Evolutionary conservation across 2,797 vertebrate genomes (phyloP), one percentile per base, ranked within the genome.

Genomic region (Enteromius unitaeniatus): DNA sequence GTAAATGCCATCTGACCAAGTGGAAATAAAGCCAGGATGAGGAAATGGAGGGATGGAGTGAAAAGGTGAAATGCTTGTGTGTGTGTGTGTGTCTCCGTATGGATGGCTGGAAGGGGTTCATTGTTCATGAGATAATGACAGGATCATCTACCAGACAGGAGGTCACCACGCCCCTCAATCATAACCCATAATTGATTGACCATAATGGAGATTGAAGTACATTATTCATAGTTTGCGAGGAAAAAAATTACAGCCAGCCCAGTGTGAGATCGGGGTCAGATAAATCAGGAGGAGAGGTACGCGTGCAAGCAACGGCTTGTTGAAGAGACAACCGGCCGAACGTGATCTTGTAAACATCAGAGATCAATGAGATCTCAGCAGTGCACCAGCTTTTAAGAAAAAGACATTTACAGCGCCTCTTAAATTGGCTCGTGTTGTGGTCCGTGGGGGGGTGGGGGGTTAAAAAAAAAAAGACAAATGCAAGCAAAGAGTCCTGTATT

Each of bases 251-350:
- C 65, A 82, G 86, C 51, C 28, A 34, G 47, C 37, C 62, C 55
- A 60, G 81, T 65, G 79, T 9, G 68, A 85, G 85, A 91, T 89
- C 55, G 79, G 87, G 88, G 89, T 88, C 89, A 89, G 89, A 90
- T 90, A 88, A 88, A 88, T 89, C 86, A 87, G 78, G 78, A 75
- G 28, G 68, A 60, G 84, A 85, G 69, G 60, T 69, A 82, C 74
- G 6, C 64, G 83, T 68, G 79, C 84, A 84, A 84, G 72, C 84
- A 86, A 17, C 10, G 73, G 49, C 81, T 83, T 67, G 82, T 86
- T 84, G 81, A 80, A 77, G 67, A 84, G 84, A 85, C 83, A 79
- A 81, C 84, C 31, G 68, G 62, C 82, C 49, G 81, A 78, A 87
- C 81, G 62, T 78, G 84, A 55, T 86, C 87, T 89, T 85, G 79